Evolutionary conservation across 1,140 invertebrate genomes (phyloP), one percentile per base, ranked within the genome.

Genomic region (Tachypleus tridentatus): DNA sequence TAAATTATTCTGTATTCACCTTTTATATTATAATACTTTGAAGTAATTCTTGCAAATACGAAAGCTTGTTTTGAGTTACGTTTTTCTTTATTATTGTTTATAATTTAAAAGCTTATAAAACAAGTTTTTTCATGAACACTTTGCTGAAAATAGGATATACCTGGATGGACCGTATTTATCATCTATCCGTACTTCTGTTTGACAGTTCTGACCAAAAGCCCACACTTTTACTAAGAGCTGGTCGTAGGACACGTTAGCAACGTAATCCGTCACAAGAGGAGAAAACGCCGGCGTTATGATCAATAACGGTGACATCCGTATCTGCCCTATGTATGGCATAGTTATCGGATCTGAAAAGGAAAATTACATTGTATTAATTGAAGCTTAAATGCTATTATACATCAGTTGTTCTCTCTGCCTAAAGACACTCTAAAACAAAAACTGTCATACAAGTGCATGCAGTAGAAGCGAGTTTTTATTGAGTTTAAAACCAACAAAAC

Each of bases 181-280:
- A 50, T 77, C 75, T 4, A 78, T 67, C 56, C 74, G 71, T 5
- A 74, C 75, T 68, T 75, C 72, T 63, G 72, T 75, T 58, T 71
- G 64, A 69, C 77, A 78, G 62, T 76, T 73, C 50, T 71, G 69
- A 4, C 76, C 69, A 7, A 67, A 68, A 0, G 71, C 76, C 63
- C 67, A 70, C 5, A 79, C 65, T 3, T 65, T 70, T 10, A 79
- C 60, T 6, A 77, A 67, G 9, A 75, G 69, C 5, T 68, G 71
- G 50, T 74, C 66, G 60, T 77, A 77, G 47, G 73, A 68, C 8
- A 77, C 76, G 51, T 67, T 72, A 4, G 71, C 72, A 11, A 60
- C 58, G 67, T 77, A 77, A 29, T 72, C 73, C 5, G 70, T 70
- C 6, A 71, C 67, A 8, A 72, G 57, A 57, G 74, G 73, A 47